A percentile compares a stretch with the other conserved stretches of the same genome.
Evolutionary conservation across 2,113 vertebrate genomes (phyloP).

Genomic region (Polypterus bichir): DNA sequence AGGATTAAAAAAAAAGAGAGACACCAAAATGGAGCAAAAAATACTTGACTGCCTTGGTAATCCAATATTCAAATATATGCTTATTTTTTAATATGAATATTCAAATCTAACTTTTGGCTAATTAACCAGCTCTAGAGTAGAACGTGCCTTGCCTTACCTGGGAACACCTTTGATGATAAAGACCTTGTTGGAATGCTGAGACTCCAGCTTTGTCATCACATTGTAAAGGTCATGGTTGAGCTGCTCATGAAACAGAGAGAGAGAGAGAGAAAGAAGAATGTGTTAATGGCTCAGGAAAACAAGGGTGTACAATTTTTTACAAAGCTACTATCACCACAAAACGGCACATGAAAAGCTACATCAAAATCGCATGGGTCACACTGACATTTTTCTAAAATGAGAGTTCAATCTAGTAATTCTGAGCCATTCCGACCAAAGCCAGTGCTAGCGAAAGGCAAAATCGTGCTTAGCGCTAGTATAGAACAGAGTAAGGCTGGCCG

Average conservation of each 20-base stretch:
- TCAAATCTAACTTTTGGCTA: constrained; percentile 16
- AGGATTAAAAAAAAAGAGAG: too few species aligned
- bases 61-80: too few species aligned
- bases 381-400: too few species aligned
- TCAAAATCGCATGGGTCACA: too few species aligned
- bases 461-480: too few species aligned
- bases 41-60: background rate
- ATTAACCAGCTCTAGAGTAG: constrained; percentile 36
- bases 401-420: too few species aligned
- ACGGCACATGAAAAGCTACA: too few species aligned
- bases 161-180: constrained; percentile 69
- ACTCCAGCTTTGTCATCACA: constrained; percentile 76
- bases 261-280: background rate
- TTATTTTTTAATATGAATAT: background rate
- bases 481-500: too few species aligned
- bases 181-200: constrained; percentile 75
- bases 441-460: too few species aligned
- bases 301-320: background rate
- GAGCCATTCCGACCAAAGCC: too few species aligned
- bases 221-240: constrained; percentile 70
- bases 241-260: constrained; percentile 33
- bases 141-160: constrained; percentile 39
- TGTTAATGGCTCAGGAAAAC: too few species aligned
- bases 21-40: background rate
- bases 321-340: background rate